Percentiles rank a stretch among this genome's conserved stretches.
Conservation (phyloP, 2,113 vertebrate genomes). For the Neotragus moschatus region DNA sequence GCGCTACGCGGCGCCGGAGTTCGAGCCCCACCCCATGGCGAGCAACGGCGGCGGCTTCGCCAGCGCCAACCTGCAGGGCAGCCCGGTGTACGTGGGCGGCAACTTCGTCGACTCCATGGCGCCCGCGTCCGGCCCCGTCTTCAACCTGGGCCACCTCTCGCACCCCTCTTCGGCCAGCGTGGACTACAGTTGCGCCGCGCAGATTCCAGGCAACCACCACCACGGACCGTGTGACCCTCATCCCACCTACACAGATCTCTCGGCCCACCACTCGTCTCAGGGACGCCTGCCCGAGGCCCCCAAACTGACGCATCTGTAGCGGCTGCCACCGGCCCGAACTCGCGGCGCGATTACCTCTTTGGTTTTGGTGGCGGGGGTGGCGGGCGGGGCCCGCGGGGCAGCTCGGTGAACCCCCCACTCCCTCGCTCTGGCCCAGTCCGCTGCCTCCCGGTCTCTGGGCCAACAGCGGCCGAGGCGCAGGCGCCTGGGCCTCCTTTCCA, state of each 20-base stretch:
- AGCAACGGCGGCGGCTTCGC: constrained; percentile 92
- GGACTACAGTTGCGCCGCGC: constrained; percentile 99
- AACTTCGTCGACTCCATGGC: constrained; percentile 99
- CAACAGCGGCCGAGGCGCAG: constrained; percentile 27
- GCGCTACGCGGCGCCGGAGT: constrained; percentile 95
- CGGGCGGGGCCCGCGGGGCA: constrained; percentile 40
- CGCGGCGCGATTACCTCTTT: constrained; percentile 95
- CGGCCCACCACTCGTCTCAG: constrained; percentile 98
- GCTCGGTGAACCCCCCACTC: constrained; percentile 66
- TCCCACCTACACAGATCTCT: constrained; percentile 99
- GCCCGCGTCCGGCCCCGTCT: constrained; percentile 97
- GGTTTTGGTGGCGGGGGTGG: constrained; percentile 46
- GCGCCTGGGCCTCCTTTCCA: constrained; percentile 36
- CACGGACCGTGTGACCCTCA: constrained; percentile 99
- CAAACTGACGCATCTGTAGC: constrained; percentile 99
- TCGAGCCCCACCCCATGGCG: constrained; percentile 96
- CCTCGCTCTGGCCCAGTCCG: constrained; percentile 30
- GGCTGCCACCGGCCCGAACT: constrained; percentile 78
- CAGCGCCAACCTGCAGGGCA: constrained; percentile 96
- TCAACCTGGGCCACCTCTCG: constrained; percentile 98
- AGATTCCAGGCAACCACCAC: constrained; percentile 98
- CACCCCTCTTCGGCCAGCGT: constrained; percentile 99
- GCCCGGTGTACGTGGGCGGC: constrained; percentile 97
- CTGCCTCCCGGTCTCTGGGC: background rate
- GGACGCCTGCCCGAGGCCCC: constrained; percentile 99